A percentile compares a stretch with the other conserved stretches of the same genome.
Conservation (phyloP, 2,888 invertebrate species). For the Chloroclysta siterata region DNA sequence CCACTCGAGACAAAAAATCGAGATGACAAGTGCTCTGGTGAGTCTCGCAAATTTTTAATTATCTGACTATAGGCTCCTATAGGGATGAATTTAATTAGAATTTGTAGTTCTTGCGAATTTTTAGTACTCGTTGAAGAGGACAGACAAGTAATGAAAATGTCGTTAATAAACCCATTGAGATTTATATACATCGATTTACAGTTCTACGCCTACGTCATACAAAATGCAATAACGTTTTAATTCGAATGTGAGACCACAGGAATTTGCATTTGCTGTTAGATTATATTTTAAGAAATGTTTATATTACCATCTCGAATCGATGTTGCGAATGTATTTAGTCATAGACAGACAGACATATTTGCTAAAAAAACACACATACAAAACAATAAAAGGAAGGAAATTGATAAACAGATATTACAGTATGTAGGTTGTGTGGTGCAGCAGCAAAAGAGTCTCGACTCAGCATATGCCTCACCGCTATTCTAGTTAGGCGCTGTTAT, state of each 20-base stretch:
- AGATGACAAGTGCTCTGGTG: conserved; percentile 69
- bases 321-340: no score
- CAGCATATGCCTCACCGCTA: no score
- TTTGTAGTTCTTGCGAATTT: background rate
- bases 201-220: conserved; percentile 2
- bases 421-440: no score
- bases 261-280: background rate
- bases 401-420: no score
- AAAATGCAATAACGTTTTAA: background rate
- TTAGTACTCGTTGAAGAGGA: background rate
- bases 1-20: conserved; percentile 58
- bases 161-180: conserved; percentile 11
- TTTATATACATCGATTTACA: background rate
- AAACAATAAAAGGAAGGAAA: no score
- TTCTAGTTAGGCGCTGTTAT: no score
- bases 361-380: no score
- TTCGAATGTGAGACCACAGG: background rate
- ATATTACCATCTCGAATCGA: background rate
- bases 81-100: background rate
- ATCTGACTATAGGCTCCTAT: conserved; percentile 5
- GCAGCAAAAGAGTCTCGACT: no score
- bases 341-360: no score
- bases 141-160: conserved; percentile 3
- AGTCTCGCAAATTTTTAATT: conserved; percentile 50
- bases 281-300: background rate